These are phyloP conservation scores for Vannuccia rotundouncinata DNA, from an alignment of 2,888 invertebrate species.

Conservation along the genomic window DNA sequence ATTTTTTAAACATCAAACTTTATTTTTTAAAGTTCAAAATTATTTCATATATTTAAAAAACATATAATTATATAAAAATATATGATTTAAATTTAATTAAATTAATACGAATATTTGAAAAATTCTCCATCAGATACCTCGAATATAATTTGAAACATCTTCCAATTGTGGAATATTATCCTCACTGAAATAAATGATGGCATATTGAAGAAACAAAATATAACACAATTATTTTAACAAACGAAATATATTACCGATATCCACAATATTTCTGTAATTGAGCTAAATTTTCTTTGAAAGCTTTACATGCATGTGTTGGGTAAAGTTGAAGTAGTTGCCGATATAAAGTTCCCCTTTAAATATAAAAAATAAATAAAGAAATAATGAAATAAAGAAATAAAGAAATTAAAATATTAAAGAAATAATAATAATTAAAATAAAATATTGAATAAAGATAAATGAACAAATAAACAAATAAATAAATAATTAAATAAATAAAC, in stretches of 20 bases:
- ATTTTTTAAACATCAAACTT: too few species aligned
- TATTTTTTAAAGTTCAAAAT: too few species aligned
- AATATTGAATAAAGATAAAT: background rate
- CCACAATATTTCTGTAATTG: background rate
- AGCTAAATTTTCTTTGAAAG: background rate
- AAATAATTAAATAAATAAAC: too few species aligned
- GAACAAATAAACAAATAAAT: too few species aligned
- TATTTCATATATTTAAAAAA: background rate
- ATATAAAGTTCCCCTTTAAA: background rate
- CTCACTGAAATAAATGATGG: background rate
- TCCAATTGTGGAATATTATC: background rate
- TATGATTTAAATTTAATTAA: background rate
- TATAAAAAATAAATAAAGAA: background rate
- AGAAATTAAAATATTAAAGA: background rate
- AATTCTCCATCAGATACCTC: background rate
- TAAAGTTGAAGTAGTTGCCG: background rate
- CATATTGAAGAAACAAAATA: background rate
- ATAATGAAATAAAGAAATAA: background rate
- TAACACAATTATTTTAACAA: background rate
- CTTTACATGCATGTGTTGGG: background rate
- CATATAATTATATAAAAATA: background rate
- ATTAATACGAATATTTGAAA: background rate
- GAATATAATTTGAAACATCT: background rate
- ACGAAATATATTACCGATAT: background rate
- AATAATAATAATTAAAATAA: background rate